phyloP scores from a whole-genome alignment of 2,113 vertebrate species.

The Chlorocebus sabaeus region DNA sequence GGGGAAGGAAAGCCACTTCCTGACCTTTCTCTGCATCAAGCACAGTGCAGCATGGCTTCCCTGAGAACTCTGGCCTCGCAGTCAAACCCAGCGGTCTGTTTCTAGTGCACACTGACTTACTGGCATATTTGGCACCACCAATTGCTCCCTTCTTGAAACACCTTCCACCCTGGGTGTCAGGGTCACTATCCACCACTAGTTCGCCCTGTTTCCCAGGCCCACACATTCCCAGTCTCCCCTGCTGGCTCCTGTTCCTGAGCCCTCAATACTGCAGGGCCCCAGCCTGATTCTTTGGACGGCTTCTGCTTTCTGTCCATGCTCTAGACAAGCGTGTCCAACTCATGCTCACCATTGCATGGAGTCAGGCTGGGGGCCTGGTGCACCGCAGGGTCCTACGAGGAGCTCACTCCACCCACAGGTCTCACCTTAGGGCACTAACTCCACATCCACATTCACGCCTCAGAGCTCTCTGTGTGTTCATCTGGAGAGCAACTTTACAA shows the following conservation, averaged over 20 bases:
- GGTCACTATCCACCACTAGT: background rate
- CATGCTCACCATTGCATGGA: background rate
- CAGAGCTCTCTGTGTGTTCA: background rate
- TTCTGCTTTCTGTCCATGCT: background rate
- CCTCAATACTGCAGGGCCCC: background rate
- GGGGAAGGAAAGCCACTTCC: background rate
- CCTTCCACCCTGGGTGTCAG: background rate
- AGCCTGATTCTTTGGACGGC: background rate
- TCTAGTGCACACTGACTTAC: background rate
- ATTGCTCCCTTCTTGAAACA: background rate
- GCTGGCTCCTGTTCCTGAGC: background rate
- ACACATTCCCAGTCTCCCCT: background rate
- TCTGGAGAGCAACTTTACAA: background rate
- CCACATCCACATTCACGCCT: background rate
- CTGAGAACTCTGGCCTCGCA: background rate
- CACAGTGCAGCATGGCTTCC: too few relatives aligned
- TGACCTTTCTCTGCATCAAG: background rate
- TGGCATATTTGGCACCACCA: background rate
- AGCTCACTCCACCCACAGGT: background rate
- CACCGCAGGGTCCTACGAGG: background rate
- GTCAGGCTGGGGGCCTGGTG: rapidly evolving
- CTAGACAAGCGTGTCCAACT: background rate
- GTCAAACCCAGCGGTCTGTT: background rate
- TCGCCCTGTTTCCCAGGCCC: background rate
- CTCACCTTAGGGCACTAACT: background rate